Percentiles rank a stretch among this genome's conserved stretches.
These are phyloP conservation scores for Pseudopipra pipra DNA, from an alignment of 2,113 vertebrate genomes.

Conservation along the genomic window DNA sequence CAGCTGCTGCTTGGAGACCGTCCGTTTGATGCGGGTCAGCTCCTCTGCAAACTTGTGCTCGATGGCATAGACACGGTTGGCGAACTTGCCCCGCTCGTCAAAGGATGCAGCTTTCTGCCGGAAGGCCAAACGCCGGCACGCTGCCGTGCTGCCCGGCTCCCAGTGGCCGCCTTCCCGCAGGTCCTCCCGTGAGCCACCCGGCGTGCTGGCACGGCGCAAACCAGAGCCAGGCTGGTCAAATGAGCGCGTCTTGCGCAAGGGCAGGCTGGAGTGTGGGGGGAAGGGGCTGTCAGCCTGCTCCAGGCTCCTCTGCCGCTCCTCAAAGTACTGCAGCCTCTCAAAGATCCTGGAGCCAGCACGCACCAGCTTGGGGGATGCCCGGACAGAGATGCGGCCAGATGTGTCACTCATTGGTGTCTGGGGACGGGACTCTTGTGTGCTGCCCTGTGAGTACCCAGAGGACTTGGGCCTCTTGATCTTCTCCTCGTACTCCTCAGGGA, in stretches of 20 bases:
- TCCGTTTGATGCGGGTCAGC: conserved; percentile 90
- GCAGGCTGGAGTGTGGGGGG: conserved; percentile 83
- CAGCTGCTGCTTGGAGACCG: conserved; percentile 81
- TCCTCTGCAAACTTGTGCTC: conserved; percentile 94
- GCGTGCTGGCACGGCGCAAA: conserved; percentile 68
- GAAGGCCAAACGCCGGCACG: conserved; percentile 84
- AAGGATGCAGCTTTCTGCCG: conserved; percentile 91
- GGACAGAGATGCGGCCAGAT: conserved; percentile 83
- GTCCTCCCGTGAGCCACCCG: conserved; percentile 86
- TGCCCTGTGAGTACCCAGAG: conserved; percentile 79
- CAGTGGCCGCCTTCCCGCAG: conserved; percentile 78
- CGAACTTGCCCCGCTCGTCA: conserved; percentile 87
- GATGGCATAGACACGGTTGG: conserved; percentile 86
- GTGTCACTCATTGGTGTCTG: conserved; percentile 88
- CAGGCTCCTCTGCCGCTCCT: conserved; percentile 88
- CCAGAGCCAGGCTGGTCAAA: conserved; percentile 84
- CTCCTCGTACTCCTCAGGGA: conserved; percentile 88
- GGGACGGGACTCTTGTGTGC: conserved; percentile 84
- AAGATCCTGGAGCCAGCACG: conserved; percentile 90
- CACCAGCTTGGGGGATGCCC: conserved; percentile 90
- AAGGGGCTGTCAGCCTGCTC: conserved; percentile 87
- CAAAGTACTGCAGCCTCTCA: conserved; percentile 90
- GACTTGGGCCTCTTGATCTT: conserved; percentile 90
- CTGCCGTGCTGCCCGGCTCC: conserved; percentile 70
- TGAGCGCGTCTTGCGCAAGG: conserved; percentile 87